Evolutionary conservation across 2,113 vertebrate species (phyloP).

Genomic region (Tympanuchus pallidicinctus): DNA sequence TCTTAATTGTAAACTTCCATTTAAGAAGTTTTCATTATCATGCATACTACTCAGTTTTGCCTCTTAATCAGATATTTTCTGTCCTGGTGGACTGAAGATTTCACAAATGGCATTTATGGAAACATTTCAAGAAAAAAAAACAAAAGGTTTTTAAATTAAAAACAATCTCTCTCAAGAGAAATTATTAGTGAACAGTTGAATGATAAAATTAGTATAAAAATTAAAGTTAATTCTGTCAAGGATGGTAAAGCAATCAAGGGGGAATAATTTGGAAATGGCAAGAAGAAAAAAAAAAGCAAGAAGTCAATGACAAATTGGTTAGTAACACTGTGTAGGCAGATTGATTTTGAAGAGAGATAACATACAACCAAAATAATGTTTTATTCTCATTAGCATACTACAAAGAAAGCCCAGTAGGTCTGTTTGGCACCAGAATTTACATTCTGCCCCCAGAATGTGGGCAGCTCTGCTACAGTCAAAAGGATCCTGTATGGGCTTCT

Average conservation of each 20-base stretch:
- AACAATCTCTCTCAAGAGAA: background rate
- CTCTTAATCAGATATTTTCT: slow-evolving; percentile 6
- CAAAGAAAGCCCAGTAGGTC: background rate
- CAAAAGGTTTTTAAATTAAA: background rate
- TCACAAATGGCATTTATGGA: background rate
- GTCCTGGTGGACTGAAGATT: background rate
- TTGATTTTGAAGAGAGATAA: background rate
- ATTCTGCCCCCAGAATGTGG: background rate
- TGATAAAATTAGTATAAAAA: background rate
- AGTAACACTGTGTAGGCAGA: background rate
- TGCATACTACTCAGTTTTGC: background rate
- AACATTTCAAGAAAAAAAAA: slow-evolving; percentile 3
- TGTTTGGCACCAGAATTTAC: background rate
- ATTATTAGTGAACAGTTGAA: background rate
- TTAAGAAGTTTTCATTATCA: slow-evolving; percentile 29
- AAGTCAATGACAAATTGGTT: background rate
- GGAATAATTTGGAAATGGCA: accelerated
- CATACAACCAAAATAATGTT: background rate
- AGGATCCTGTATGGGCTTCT: background rate
- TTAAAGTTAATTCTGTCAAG: background rate
- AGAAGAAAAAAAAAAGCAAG: accelerated
- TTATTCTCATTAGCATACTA: background rate
- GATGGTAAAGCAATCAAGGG: background rate
- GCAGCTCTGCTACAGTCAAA: background rate
- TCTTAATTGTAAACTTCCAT: slow-evolving; percentile 48